phyloP scores from a whole-genome alignment of 2,797 vertebrate species.

The Cheirogaleus major region DNA sequence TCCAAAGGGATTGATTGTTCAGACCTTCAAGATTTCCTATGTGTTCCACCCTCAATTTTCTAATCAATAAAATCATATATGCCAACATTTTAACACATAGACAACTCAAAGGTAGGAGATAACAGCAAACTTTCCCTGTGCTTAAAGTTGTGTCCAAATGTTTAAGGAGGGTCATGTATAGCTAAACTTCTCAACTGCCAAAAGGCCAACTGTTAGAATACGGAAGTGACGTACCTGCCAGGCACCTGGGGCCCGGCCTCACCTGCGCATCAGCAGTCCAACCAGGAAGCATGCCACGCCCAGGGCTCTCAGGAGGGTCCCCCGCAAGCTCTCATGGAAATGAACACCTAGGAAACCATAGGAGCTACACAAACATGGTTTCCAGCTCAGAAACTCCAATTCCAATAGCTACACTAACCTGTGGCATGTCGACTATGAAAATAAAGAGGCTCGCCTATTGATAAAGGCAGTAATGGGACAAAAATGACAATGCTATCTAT shows the following conservation, averaged over 20 bases:
- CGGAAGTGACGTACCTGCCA: rapidly evolving
- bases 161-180: background rate
- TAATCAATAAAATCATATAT: too few species aligned
- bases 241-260: rapidly evolving
- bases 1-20: background rate
- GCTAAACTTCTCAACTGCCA: background rate
- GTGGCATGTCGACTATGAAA: background rate
- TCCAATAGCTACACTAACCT: background rate
- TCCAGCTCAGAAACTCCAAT: background rate
- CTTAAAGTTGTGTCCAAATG: too few species aligned
- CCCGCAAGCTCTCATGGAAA: rapidly evolving
- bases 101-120: background rate
- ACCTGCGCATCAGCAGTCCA: rapidly evolving
- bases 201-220: rapidly evolving
- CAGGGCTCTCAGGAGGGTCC: rapidly evolving
- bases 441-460: background rate
- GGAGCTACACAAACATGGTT: rapidly evolving
- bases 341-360: rapidly evolving
- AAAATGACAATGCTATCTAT: background rate
- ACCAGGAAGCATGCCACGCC: too few species aligned
- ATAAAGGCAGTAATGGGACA: background rate
- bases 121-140: background rate
- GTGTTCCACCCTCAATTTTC: background rate
- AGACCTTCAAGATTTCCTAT: background rate
- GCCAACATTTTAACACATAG: background rate